Evolutionary conservation across 1,140 invertebrate species (phyloP).

Genomic region (Euborellia annulipes): DNA sequence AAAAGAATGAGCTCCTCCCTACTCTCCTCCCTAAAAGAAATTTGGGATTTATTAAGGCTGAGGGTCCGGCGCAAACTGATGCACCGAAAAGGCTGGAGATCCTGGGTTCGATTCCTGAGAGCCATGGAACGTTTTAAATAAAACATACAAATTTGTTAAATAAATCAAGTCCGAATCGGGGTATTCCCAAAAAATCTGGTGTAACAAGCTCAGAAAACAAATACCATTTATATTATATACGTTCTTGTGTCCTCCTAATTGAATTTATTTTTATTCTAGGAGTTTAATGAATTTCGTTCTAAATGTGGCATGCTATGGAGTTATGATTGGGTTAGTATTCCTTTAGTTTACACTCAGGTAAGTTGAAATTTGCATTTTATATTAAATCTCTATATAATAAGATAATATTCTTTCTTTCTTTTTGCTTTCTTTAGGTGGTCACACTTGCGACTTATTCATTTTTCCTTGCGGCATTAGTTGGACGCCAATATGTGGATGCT

Average conservation of each 20-base stretch:
- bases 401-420: slow-evolving; percentile 4
- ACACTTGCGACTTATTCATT: slow-evolving; percentile 60
- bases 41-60: too few relatives aligned
- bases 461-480: slow-evolving; percentile 50
- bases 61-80: too few relatives aligned
- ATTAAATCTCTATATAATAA: slow-evolving; percentile 1
- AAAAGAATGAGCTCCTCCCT: too few relatives aligned
- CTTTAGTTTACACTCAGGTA: slow-evolving; percentile 70
- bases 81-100: too few relatives aligned
- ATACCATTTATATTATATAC: neutral
- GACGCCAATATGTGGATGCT: slow-evolving; percentile 46
- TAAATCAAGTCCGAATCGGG: neutral
- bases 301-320: slow-evolving; percentile 57
- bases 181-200: neutral
- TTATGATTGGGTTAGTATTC: slow-evolving; percentile 75
- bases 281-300: slow-evolving; percentile 48
- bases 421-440: slow-evolving; percentile 33
- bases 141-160: slow-evolving; percentile 1
- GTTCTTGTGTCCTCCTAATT: slow-evolving; percentile 1
- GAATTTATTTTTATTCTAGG: slow-evolving; percentile 34
- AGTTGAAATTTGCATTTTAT: slow-evolving; percentile 9
- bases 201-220: too few relatives aligned
- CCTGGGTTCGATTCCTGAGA: too few relatives aligned
- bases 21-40: too few relatives aligned
- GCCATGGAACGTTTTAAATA: too few relatives aligned